These are phyloP conservation scores for Stenopsyche tienmushanensis DNA, from an alignment of 1,140 invertebrate genomes.

Conservation along the genomic window DNA sequence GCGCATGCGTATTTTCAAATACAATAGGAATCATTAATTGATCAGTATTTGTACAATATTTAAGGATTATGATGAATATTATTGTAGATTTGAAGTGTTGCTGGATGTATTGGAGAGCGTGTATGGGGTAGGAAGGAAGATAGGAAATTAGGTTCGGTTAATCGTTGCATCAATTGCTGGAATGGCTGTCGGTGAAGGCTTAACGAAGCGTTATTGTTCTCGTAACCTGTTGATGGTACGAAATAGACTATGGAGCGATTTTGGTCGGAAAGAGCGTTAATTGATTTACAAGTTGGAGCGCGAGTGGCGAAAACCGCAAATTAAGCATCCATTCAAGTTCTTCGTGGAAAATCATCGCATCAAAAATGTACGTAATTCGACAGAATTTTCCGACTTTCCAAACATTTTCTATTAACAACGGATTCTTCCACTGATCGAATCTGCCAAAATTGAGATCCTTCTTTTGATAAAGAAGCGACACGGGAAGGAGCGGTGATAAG, in stretches of 20 bases:
- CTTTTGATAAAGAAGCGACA: too few species aligned
- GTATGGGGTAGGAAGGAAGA: background rate
- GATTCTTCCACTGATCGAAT: too few species aligned
- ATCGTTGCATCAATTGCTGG: background rate
- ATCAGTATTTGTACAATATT: too few species aligned
- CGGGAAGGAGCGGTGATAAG: background rate
- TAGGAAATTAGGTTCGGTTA: background rate
- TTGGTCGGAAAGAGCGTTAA: slow-evolving; percentile 20
- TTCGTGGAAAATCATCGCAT: background rate
- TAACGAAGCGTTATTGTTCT: slow-evolving; percentile 20
- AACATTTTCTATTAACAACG: too few species aligned
- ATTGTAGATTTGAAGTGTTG: too few species aligned
- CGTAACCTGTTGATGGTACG: slow-evolving; percentile 9
- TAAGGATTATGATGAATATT: too few species aligned
- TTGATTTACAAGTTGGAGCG: slow-evolving; percentile 16
- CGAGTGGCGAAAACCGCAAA: slow-evolving; percentile 25
- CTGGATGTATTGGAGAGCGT: too few species aligned
- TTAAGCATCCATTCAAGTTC: slow-evolving; percentile 21
- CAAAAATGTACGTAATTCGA: background rate
- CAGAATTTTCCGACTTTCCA: too few species aligned
- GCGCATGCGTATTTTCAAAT: too few species aligned
- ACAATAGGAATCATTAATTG: too few species aligned
- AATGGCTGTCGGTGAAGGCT: slow-evolving; percentile 43
- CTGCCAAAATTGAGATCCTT: too few species aligned
- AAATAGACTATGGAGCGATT: background rate